phyloP scores from a whole-genome alignment of 2,113 vertebrate genomes.

The Chaetorhynchus papuensis region DNA sequence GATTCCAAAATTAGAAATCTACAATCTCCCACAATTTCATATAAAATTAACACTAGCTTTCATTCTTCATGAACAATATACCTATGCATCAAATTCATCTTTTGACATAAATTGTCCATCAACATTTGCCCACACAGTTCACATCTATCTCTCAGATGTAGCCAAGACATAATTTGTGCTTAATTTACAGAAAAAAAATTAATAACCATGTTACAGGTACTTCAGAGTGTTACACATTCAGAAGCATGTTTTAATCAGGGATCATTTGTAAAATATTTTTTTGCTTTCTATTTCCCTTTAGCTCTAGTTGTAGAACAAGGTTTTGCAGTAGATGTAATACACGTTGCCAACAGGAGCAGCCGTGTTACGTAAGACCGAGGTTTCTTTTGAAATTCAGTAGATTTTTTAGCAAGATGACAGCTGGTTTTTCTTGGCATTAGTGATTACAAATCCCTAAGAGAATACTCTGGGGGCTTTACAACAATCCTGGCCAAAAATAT shows the following conservation, averaged over 20 bases:
- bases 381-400: background rate
- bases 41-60: background rate
- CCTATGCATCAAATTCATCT: background rate
- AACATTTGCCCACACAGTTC: background rate
- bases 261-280: background rate
- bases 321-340: background rate
- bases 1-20: background rate
- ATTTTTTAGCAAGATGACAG: constrained; percentile 2
- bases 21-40: background rate
- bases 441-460: background rate
- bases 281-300: background rate
- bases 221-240: background rate
- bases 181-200: background rate
- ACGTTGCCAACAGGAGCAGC: background rate
- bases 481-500: background rate
- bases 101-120: background rate
- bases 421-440: background rate
- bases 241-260: background rate
- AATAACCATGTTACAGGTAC: background rate
- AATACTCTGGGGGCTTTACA: background rate
- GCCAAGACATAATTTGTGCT: background rate
- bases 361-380: background rate
- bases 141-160: background rate
- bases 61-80: background rate
- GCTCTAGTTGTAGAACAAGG: background rate